Conservation (phyloP, 2,888 invertebrate species). For the Caenorhabditis panamensis region DNA sequence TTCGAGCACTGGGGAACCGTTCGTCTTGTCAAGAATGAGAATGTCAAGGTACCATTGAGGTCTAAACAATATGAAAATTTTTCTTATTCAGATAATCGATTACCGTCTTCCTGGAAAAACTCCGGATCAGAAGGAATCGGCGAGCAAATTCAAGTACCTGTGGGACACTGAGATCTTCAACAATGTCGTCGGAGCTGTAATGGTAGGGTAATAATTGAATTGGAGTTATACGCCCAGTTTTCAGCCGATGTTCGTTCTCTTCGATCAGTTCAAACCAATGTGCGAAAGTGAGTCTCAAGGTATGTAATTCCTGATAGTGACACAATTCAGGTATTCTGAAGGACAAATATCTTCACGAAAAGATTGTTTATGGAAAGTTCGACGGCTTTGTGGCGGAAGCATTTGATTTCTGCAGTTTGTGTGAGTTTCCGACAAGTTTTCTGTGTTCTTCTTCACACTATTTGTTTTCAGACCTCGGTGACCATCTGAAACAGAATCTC, state of each 20-base stretch:
- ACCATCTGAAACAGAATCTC: conserved; percentile 9
- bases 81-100: neutral
- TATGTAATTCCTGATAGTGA: neutral
- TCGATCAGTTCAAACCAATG: neutral
- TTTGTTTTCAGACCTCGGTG: conserved; percentile 1
- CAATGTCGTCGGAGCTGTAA: neutral
- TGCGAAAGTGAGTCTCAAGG: neutral
- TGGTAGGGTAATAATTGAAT: neutral
- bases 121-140: neutral
- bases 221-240: conserved; percentile 1
- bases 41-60: neutral
- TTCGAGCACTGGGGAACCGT: neutral
- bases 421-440: neutral
- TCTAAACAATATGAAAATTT: neutral
- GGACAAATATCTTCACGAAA: conserved; percentile 5
- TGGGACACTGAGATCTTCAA: neutral
- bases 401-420: conserved; percentile 12
- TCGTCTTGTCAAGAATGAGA: conserved; percentile 1
- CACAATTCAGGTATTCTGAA: neutral
- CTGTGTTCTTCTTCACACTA: neutral
- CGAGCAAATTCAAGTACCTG: neutral
- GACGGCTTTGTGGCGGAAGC: neutral
- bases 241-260: neutral
- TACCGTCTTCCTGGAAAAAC: neutral
- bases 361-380: neutral